A percentile compares a stretch with the other conserved stretches of the same genome.
Conservation (phyloP, 2,113 vertebrate genomes). For the Collichthys lucidus region DNA sequence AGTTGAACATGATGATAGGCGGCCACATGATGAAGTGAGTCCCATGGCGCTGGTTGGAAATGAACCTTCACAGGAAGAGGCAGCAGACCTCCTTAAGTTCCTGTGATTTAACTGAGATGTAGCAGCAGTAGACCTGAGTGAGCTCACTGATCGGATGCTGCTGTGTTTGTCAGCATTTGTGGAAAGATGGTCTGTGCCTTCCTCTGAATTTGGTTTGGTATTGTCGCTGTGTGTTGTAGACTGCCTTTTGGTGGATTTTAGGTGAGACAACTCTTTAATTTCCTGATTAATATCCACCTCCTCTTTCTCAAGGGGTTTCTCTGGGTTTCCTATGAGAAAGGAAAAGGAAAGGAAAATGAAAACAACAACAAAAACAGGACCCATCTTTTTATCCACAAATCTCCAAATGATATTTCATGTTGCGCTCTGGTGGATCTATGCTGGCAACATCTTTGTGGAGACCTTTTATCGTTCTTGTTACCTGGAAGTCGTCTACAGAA, state of each 20-base stretch:
- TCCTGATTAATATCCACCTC: conserved; percentile 5
- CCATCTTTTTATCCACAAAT: not conserved
- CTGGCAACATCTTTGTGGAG: no score
- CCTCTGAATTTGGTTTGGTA: not conserved
- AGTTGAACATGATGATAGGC: conserved; percentile 53
- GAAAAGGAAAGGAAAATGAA: conserved; percentile 17
- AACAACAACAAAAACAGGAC: not conserved
- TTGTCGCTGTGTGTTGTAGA: not conserved
- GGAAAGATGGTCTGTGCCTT: not conserved
- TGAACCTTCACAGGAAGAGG: conserved; percentile 13
- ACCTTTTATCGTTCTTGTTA: not conserved
- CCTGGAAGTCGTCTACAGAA: not conserved
- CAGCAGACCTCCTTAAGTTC: conserved; percentile 19
- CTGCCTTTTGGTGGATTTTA: not conserved
- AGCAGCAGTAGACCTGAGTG: conserved; percentile 1
- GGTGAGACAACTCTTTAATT: conserved; percentile 5
- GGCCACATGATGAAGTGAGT: conserved; percentile 28
- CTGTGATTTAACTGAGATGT: conserved; percentile 13
- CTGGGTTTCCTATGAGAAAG: not conserved
- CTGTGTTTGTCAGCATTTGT: not conserved
- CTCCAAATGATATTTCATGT: not conserved
- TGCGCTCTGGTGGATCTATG: no score
- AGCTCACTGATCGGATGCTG: conserved; percentile 30
- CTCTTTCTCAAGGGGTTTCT: not conserved
- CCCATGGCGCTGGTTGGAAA: not conserved